phyloP scores from a whole-genome alignment of 2,113 vertebrate genomes.

The Empidonax alnorum region DNA sequence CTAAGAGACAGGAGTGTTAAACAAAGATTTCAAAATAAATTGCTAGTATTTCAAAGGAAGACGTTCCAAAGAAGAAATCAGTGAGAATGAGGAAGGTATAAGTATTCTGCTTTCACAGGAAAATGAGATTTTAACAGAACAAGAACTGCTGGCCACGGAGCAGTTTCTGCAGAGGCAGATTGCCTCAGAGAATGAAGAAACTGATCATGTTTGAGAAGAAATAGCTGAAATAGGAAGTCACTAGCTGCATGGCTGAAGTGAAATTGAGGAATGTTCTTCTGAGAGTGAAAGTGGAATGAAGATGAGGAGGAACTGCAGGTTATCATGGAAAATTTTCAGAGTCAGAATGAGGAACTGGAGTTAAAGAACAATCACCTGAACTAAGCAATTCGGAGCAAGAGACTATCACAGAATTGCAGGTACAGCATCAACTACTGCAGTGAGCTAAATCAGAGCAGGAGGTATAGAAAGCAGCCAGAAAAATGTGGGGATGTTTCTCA shows the following conservation, averaged over 20 bases:
- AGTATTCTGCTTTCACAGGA: constrained; percentile 95
- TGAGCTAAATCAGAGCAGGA: constrained; percentile 82
- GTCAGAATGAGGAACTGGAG: constrained; percentile 95
- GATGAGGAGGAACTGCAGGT: constrained; percentile 95
- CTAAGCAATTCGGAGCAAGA: constrained; percentile 93
- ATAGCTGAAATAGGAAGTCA: constrained; percentile 95
- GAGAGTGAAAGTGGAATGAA: constrained; percentile 95
- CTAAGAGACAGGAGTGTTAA: constrained; percentile 97
- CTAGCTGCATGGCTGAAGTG: constrained; percentile 89
- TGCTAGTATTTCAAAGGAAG: constrained; percentile 95
- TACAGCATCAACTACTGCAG: constrained; percentile 92
- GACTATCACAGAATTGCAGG: constrained; percentile 92
- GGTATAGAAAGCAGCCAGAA: constrained; percentile 73
- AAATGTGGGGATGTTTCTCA: constrained; percentile 61
- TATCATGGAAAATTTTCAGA: constrained; percentile 92
- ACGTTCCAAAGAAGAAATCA: constrained; percentile 98
- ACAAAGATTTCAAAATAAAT: constrained; percentile 97
- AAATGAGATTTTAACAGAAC: constrained; percentile 94
- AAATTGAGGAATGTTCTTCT: constrained; percentile 93
- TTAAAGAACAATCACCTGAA: constrained; percentile 97
- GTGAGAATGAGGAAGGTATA: constrained; percentile 94
- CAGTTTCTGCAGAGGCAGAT: constrained; percentile 92
- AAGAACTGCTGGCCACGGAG: constrained; percentile 92
- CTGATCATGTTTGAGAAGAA: constrained; percentile 89
- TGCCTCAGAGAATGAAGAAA: constrained; percentile 92